phyloP scores from a whole-genome alignment of 2,888 invertebrate species.

The Microplitis manilae region DNA sequence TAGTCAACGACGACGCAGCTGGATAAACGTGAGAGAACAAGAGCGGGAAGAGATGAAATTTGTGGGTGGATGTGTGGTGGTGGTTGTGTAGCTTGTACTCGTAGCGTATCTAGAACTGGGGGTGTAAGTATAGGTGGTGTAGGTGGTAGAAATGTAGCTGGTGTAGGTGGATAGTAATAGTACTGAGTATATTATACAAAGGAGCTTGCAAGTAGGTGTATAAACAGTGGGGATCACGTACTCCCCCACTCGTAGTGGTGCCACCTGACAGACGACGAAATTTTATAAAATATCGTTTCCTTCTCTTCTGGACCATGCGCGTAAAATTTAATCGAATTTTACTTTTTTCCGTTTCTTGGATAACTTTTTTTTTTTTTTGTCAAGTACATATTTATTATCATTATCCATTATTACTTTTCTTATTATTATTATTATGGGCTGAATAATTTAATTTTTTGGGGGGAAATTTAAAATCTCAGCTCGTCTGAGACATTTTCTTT shows the following conservation, averaged over 20 bases:
- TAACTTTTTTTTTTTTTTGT: neutral
- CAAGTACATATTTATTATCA: too few species aligned
- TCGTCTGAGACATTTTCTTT: constrained; percentile 20
- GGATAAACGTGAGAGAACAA: constrained; percentile 22
- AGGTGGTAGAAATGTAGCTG: neutral
- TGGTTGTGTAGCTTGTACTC: neutral
- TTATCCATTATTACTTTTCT: too few species aligned
- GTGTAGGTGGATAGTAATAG: constrained; percentile 4
- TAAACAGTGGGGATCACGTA: neutral
- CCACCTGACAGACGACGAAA: constrained; percentile 67
- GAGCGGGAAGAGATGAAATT: constrained; percentile 3
- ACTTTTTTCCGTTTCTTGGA: constrained; percentile 22
- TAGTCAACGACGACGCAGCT: constrained; percentile 28
- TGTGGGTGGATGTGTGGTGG: neutral
- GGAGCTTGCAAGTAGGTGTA: neutral
- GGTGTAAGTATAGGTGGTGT: neutral
- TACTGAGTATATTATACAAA: constrained; percentile 15
- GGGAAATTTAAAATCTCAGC: neutral
- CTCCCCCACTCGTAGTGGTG: constrained; percentile 57
- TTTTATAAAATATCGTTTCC: constrained; percentile 66
- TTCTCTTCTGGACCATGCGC: constrained; percentile 58
- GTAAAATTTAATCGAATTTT: constrained; percentile 54
- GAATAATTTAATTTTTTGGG: neutral
- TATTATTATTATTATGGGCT: too few species aligned
- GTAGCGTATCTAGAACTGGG: neutral